phyloP scores from a whole-genome alignment of 2,113 vertebrate genomes.

The Phyllostomus discolor region DNA sequence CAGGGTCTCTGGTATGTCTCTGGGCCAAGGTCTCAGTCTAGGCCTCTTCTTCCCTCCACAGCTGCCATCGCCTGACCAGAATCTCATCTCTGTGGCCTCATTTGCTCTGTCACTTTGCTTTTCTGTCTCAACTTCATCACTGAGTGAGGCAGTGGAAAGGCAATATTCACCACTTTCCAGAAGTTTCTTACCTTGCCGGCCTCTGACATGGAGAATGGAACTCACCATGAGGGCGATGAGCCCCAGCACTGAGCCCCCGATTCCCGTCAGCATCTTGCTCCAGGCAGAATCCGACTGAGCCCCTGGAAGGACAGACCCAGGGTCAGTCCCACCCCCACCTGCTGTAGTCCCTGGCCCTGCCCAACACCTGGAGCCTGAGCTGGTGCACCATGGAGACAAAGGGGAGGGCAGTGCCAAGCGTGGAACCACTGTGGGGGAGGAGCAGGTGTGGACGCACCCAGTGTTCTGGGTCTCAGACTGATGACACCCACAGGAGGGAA shows the following conservation, averaged over 20 bases:
- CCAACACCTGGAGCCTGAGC: neutral
- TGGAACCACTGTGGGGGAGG: neutral
- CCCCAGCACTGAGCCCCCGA: neutral
- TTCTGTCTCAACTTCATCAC: neutral
- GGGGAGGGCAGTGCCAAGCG: too few relatives aligned
- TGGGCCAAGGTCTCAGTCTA: neutral
- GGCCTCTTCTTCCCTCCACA: neutral
- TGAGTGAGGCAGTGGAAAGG: neutral
- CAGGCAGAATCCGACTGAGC: neutral
- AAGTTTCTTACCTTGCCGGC: neutral
- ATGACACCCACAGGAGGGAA: neutral
- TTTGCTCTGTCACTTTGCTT: neutral
- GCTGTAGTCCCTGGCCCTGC: neutral
- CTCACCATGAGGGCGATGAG: neutral
- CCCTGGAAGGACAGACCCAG: neutral
- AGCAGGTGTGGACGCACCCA: neutral
- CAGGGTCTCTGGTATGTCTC: neutral
- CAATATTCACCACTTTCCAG: neutral
- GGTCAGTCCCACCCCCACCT: neutral
- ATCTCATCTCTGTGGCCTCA: neutral
- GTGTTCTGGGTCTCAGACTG: neutral
- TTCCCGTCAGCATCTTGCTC: conserved; percentile 21
- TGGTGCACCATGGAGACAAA: neutral
- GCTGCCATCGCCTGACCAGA: neutral
- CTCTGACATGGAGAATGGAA: neutral